A percentile compares a stretch with the other conserved stretches of the same genome.
These are phyloP conservation scores for Sarcophaga caerulescens DNA, from an alignment of 2,888 invertebrate genomes.

Conservation along the genomic window DNA sequence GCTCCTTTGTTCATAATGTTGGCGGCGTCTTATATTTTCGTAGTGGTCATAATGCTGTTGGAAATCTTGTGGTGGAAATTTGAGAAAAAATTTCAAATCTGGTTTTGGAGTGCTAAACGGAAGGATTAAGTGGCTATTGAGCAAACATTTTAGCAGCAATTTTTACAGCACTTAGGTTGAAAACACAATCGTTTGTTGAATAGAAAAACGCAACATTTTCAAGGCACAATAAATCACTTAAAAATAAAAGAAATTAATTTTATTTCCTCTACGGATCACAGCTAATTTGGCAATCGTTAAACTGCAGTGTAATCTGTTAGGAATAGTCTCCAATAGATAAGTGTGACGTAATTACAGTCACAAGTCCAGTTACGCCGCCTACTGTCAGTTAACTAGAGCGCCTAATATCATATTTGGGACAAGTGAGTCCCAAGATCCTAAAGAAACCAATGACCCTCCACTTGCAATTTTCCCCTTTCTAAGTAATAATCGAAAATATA, in stretches of 20 bases:
- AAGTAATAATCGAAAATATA: too few species aligned
- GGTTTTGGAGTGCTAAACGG: background rate
- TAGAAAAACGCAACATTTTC: background rate
- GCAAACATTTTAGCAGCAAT: background rate
- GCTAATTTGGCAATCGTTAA: too few species aligned
- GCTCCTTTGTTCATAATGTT: constrained; percentile 78
- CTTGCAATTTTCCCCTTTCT: too few species aligned
- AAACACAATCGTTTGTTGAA: background rate
- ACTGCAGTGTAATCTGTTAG: too few species aligned
- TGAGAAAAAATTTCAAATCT: constrained; percentile 28
- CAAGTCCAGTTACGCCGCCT: too few species aligned
- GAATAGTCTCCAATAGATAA: too few species aligned
- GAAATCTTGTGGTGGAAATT: constrained; percentile 74
- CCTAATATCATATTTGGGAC: too few species aligned
- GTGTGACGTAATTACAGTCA: too few species aligned
- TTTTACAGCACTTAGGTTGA: background rate
- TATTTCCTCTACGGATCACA: background rate
- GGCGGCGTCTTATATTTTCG: constrained; percentile 72
- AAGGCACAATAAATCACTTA: constrained; percentile 16
- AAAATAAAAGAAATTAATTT: background rate
- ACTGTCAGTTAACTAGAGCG: too few species aligned
- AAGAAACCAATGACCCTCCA: too few species aligned
- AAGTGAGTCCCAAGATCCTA: too few species aligned
- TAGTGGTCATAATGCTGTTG: constrained; percentile 72
- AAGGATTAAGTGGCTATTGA: too few species aligned